Evolutionary conservation across 2,888 invertebrate genomes (phyloP).

Genomic region (Cloeon dipterum): DNA sequence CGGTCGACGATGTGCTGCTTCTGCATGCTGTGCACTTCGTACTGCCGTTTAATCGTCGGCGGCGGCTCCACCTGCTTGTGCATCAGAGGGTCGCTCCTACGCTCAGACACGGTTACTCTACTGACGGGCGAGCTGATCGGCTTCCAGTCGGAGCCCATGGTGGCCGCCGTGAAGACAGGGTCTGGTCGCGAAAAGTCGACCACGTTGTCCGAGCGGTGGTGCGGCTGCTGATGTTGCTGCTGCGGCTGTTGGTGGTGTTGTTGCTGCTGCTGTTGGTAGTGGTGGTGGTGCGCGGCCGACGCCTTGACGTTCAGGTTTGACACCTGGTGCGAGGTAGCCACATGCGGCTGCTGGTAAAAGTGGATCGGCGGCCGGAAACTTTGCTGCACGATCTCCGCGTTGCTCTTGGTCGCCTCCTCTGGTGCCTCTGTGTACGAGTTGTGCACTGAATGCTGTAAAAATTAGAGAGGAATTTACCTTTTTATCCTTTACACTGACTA

Average conservation of each 20-base stretch:
- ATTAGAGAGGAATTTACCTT: too few relatives aligned
- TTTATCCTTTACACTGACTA: too few relatives aligned
- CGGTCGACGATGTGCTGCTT: not conserved
- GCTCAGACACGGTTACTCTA: too few relatives aligned
- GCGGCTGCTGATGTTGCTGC: not conserved
- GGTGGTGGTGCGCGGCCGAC: not conserved
- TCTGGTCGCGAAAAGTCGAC: not conserved
- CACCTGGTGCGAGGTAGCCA: not conserved
- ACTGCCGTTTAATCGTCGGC: not conserved
- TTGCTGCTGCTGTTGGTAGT: not conserved
- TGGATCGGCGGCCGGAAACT: not conserved
- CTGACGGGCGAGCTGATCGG: not conserved
- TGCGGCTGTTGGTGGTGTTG: not conserved
- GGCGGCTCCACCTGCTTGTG: not conserved
- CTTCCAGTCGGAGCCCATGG: not conserved
- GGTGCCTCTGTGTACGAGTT: not conserved
- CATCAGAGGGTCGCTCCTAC: too few relatives aligned
- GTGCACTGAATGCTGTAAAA: too few relatives aligned
- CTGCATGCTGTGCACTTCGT: too few relatives aligned
- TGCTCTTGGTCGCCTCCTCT: not conserved
- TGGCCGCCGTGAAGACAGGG: not conserved
- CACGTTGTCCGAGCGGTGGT: not conserved
- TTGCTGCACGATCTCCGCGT: not conserved
- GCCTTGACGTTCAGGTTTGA: not conserved
- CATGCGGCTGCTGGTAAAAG: not conserved